Conservation (phyloP, 2,113 vertebrate species). For the Hucho hucho region DNA sequence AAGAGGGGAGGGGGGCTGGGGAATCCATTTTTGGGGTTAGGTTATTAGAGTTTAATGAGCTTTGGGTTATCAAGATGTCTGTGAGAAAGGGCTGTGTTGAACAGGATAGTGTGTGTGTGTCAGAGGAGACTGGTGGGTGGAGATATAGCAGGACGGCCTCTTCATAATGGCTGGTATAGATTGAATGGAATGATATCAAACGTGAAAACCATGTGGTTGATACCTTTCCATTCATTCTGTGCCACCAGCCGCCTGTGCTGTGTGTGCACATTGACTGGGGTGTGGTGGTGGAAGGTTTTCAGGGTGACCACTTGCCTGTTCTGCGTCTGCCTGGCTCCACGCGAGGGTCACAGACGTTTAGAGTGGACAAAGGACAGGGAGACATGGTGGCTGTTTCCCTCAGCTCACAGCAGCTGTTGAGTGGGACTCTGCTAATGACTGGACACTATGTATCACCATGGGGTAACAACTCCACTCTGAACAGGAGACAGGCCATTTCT, state of each 20-base stretch:
- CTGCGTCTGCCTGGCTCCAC: conserved; percentile 35
- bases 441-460: background rate
- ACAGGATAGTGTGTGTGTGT: conserved; percentile 24
- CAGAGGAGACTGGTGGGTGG: no score
- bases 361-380: conserved; percentile 58
- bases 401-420: conserved; percentile 71
- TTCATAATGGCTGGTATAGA: no score
- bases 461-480: background rate
- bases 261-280: background rate
- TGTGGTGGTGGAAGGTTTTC: background rate
- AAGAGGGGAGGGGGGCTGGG: conserved; percentile 35
- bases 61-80: conserved; percentile 59
- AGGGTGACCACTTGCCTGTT: conserved; percentile 6
- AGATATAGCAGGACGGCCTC: no score
- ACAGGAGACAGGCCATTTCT: background rate
- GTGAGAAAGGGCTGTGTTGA: conserved; percentile 28
- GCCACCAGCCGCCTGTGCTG: no score
- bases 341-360: conserved; percentile 58
- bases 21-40: conserved; percentile 51
- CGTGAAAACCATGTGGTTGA: no score
- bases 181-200: no score
- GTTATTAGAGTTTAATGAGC: conserved; percentile 59
- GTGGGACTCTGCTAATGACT: conserved; percentile 71
- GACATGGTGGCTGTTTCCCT: conserved; percentile 58
- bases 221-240: no score